Evolutionary conservation across 2,888 invertebrate genomes (phyloP).

Genomic region (Mythimna vitellina): DNA sequence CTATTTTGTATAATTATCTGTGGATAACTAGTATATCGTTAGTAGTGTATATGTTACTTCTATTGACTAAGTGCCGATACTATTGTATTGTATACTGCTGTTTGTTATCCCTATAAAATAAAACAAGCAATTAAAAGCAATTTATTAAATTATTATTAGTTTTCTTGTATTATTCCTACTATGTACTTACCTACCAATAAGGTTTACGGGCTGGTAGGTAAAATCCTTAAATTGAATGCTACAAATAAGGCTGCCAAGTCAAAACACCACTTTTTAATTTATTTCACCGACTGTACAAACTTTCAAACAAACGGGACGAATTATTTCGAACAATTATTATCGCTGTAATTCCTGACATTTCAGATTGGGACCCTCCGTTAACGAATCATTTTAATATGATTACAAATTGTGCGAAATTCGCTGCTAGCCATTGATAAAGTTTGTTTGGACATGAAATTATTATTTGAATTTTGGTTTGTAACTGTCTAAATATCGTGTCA

Average conservation of each 20-base stretch:
- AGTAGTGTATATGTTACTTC: too few species aligned
- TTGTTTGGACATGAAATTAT: constrained; percentile 45
- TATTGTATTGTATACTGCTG: too few species aligned
- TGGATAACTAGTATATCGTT: too few species aligned
- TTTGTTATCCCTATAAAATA: too few species aligned
- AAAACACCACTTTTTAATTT: constrained; percentile 41
- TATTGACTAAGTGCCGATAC: too few species aligned
- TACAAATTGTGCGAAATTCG: constrained; percentile 53
- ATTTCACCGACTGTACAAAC: constrained; percentile 32
- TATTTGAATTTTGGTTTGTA: constrained; percentile 14
- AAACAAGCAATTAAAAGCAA: too few species aligned
- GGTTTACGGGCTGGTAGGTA: background rate
- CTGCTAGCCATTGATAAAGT: constrained; percentile 47
- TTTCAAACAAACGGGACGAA: constrained; percentile 29
- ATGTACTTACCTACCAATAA: background rate
- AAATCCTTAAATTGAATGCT: background rate
- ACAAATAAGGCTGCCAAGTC: constrained; percentile 14
- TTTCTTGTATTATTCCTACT: too few species aligned
- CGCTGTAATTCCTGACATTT: constrained; percentile 44
- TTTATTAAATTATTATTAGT: too few species aligned
- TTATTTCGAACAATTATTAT: constrained; percentile 46
- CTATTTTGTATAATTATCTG: too few species aligned
- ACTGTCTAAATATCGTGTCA: constrained; percentile 17
- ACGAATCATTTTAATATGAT: constrained; percentile 61
- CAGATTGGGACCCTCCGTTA: constrained; percentile 48